Percentiles rank a stretch among this genome's conserved stretches.
Conservation (phyloP, 2,797 vertebrate species). For the Gambusia yucatana region DNA sequence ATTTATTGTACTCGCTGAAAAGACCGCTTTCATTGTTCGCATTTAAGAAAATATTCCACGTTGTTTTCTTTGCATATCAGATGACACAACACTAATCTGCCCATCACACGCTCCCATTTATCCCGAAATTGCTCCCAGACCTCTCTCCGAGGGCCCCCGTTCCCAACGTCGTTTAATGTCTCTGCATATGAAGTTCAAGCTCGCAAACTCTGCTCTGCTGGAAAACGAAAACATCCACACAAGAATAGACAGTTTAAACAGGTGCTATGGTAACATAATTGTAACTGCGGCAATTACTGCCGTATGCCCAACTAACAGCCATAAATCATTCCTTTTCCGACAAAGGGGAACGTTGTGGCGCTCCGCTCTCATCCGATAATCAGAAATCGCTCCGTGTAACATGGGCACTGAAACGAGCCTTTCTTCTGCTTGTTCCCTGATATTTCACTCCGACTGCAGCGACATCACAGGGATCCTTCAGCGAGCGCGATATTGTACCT, state of each 20-base stretch:
- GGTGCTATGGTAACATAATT: constrained; percentile 80
- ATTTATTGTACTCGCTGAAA: constrained; percentile 29
- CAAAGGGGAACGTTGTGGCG: constrained; percentile 75
- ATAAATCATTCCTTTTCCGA: constrained; percentile 74
- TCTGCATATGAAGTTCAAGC: constrained; percentile 65
- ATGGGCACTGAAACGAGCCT: constrained; percentile 71
- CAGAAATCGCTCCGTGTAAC: constrained; percentile 73
- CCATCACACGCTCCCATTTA: constrained; percentile 43
- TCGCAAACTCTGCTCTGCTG: constrained; percentile 56
- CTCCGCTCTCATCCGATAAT: constrained; percentile 76
- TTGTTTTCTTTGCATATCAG: constrained; percentile 36
- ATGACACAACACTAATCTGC: constrained; percentile 52
- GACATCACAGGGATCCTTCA: constrained; percentile 82
- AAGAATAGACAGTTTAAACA: constrained; percentile 77
- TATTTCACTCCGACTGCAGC: constrained; percentile 56
- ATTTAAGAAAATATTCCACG: constrained; percentile 18
- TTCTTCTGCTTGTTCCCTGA: constrained; percentile 70
- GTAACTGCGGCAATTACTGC: constrained; percentile 76
- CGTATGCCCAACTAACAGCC: constrained; percentile 73
- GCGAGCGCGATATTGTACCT: constrained; percentile 79
- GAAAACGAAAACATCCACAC: constrained; percentile 76
- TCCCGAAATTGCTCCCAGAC: constrained; percentile 64
- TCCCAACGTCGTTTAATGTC: constrained; percentile 65
- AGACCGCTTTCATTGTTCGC: not conserved
- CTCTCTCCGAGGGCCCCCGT: constrained; percentile 21